phyloP scores from a whole-genome alignment of 2,888 invertebrate species.

The Dorcus parallelipipedus region DNA sequence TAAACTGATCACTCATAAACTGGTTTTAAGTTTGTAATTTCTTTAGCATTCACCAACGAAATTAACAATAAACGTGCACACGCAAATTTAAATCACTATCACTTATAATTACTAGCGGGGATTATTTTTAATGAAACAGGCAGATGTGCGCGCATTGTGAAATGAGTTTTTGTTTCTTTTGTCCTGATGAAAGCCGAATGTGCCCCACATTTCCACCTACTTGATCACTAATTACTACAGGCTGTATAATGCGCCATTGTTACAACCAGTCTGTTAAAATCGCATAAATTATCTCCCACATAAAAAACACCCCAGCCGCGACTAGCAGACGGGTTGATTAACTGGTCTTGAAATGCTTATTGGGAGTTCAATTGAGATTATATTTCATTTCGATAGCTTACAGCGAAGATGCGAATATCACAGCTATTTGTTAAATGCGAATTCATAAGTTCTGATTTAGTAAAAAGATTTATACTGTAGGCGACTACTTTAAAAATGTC shows the following conservation, averaged over 20 bases:
- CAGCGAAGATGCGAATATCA: conserved; percentile 16
- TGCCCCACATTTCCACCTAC: conserved; percentile 50
- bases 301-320: conserved; percentile 19
- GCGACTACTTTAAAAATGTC: no score
- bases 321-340: conserved; percentile 22
- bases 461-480: no score
- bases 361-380: conserved; percentile 27
- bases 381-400: conserved; percentile 24
- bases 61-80: background rate
- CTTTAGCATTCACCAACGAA: no score
- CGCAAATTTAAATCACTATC: background rate
- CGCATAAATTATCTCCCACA: conserved; percentile 45
- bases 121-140: conserved; percentile 34
- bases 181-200: conserved; percentile 42
- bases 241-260: conserved; percentile 44
- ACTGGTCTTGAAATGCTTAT: conserved; percentile 24
- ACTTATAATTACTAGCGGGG: conserved; percentile 30
- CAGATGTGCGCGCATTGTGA: conserved; percentile 43
- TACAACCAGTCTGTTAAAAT: conserved; percentile 46
- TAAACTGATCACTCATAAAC: no score
- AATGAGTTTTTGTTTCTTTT: conserved; percentile 40
- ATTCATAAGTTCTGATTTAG: background rate
- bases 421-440: conserved; percentile 18
- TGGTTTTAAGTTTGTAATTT: no score
- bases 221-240: conserved; percentile 50